A percentile compares a stretch with the other conserved stretches of the same genome.
Evolutionary conservation across 1,140 invertebrate genomes (phyloP).

Genomic region (Drosophila hydei): DNA sequence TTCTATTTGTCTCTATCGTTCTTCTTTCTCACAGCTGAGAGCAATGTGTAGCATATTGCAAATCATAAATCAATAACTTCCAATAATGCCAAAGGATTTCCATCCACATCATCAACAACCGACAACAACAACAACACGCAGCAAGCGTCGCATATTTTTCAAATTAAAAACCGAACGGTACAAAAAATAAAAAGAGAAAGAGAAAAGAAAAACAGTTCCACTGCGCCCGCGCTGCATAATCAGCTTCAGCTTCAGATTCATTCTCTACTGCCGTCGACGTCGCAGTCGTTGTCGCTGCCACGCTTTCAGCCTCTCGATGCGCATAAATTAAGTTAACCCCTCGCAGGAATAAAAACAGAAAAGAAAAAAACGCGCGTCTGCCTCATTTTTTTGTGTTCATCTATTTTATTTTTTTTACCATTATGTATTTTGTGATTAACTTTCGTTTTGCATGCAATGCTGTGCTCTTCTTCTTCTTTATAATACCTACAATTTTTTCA

Average conservation of each 20-base stretch:
- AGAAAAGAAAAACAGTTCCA: conserved; percentile 56
- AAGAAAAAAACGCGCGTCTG: conserved; percentile 63
- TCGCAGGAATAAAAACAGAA: conserved; percentile 42
- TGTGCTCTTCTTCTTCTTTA: conserved; percentile 41
- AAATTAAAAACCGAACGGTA: conserved; percentile 62
- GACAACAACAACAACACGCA: conserved; percentile 18
- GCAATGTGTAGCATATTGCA: conserved; percentile 25
- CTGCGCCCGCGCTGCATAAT: conserved; percentile 63
- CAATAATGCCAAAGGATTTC: conserved; percentile 52
- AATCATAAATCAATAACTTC: conserved; percentile 77
- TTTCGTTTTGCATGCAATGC: conserved; percentile 76
- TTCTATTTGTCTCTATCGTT: background rate
- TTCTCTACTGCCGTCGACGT: conserved; percentile 18
- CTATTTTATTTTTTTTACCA: conserved; percentile 64
- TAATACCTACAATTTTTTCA: background rate
- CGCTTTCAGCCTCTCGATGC: conserved; percentile 66
- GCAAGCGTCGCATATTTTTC: conserved; percentile 69
- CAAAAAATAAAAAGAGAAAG: conserved; percentile 7
- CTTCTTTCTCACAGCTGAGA: background rate
- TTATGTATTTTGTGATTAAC: conserved; percentile 83
- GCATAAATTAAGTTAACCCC: conserved; percentile 83
- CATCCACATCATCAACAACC: conserved; percentile 27
- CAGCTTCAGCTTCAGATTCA: conserved; percentile 38
- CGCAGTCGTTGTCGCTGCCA: conserved; percentile 53
- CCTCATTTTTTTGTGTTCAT: conserved; percentile 72